These are phyloP conservation scores for Microcebus tavaratra DNA, from an alignment of 2,113 vertebrate species.

Conservation along the genomic window DNA sequence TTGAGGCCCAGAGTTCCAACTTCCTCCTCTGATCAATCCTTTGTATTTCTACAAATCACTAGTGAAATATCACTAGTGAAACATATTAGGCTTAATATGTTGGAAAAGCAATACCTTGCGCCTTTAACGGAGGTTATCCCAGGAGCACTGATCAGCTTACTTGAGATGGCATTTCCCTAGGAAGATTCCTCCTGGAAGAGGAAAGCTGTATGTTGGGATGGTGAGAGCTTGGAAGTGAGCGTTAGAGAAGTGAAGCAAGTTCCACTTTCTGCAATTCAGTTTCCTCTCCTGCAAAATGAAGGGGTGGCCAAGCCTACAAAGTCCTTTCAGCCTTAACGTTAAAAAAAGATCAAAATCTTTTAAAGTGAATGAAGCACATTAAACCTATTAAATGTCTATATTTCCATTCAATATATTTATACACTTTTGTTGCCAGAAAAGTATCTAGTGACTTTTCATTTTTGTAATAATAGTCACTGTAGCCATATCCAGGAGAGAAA, in stretches of 20 bases:
- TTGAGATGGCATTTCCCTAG: not conserved
- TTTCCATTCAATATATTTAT: not conserved
- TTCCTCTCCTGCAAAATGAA: not conserved
- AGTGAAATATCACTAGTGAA: not conserved
- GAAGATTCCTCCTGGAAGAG: not conserved
- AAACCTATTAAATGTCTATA: not conserved
- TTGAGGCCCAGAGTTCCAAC: not conserved
- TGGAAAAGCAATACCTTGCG: not conserved
- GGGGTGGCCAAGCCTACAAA: not conserved
- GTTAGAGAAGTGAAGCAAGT: accelerated
- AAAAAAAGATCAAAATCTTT: not conserved
- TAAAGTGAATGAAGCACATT: not conserved
- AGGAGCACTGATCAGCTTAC: not conserved
- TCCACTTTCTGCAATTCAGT: not conserved
- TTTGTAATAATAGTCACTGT: not conserved
- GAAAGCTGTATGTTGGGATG: accelerated
- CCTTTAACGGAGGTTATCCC: not conserved
- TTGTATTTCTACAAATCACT: not conserved
- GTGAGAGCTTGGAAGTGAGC: not conserved
- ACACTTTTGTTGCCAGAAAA: not conserved
- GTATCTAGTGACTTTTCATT: not conserved
- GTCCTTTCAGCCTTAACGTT: not conserved
- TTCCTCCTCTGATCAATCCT: not conserved
- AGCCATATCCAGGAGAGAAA: not conserved
- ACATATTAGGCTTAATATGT: not conserved